Conservation (phyloP, 2,113 vertebrate species). For the Tychaedon coryphoeus region DNA sequence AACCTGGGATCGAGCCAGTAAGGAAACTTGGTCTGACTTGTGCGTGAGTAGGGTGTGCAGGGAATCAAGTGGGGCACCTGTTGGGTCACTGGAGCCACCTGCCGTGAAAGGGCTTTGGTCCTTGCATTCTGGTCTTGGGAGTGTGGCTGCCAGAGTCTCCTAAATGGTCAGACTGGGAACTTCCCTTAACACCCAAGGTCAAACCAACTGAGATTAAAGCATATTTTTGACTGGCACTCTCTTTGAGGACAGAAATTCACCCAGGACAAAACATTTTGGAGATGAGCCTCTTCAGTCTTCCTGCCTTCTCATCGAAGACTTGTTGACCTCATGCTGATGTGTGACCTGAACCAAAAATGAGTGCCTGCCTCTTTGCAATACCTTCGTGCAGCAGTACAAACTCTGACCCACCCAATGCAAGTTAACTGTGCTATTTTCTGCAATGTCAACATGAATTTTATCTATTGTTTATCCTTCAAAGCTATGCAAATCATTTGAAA, state of each 20-base stretch:
- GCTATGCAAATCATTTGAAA: background rate
- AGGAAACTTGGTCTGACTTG: background rate
- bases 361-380: background rate
- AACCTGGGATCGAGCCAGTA: background rate
- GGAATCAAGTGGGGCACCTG: background rate
- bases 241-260: background rate
- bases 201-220: background rate
- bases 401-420: background rate
- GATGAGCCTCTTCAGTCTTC: background rate
- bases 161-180: background rate
- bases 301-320: rapidly evolving
- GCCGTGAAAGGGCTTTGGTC: rapidly evolving
- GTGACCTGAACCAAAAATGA: background rate
- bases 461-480: background rate
- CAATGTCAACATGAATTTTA: background rate
- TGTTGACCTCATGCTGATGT: background rate
- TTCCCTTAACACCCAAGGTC: background rate
- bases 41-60: background rate
- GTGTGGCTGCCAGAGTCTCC: background rate
- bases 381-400: background rate
- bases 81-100: background rate
- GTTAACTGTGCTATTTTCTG: background rate
- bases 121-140: background rate
- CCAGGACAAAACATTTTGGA: background rate
- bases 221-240: background rate